Conservation (phyloP, 1,140 invertebrate genomes). For the Tyrophagus putrescentiae region DNA sequence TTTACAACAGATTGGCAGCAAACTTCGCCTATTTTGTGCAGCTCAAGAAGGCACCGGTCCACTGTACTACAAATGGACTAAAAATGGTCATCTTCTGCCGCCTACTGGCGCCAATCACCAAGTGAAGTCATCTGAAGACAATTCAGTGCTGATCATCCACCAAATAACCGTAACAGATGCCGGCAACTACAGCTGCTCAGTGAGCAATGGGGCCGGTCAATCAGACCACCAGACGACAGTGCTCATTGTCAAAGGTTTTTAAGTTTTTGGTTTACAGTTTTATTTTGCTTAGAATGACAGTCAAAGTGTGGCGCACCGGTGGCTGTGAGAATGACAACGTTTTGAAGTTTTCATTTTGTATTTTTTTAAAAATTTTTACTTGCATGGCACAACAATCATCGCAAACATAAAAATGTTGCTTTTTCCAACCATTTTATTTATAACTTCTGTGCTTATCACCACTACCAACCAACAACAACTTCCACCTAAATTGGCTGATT, state of each 20-base stretch:
- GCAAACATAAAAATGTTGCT: background rate
- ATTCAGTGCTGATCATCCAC: constrained; percentile 10
- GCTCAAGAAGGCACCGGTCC: background rate
- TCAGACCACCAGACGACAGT: constrained; percentile 10
- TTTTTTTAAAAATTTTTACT: constrained; percentile 25
- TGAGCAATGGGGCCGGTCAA: constrained; percentile 19
- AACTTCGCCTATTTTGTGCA: background rate
- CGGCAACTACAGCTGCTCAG: constrained; percentile 24
- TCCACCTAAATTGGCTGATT: constrained; percentile 18
- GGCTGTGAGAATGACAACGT: constrained; percentile 14
- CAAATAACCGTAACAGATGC: background rate
- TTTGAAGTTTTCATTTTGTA: constrained; percentile 23
- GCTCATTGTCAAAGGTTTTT: constrained; percentile 23
- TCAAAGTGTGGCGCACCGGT: background rate
- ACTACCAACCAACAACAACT: no score
- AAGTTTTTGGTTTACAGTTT: no score
- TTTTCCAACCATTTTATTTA: background rate
- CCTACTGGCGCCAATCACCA: background rate
- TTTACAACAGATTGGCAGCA: background rate
- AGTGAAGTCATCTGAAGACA: background rate
- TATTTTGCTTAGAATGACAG: background rate
- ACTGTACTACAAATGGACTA: background rate
- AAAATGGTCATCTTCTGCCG: constrained; percentile 13
- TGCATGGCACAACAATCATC: constrained; percentile 19
- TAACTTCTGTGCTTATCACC: no score